Evolutionary conservation across 2,888 invertebrate genomes (phyloP), one percentile per base, ranked within the genome.

Genomic region (Gortyna flavago): DNA sequence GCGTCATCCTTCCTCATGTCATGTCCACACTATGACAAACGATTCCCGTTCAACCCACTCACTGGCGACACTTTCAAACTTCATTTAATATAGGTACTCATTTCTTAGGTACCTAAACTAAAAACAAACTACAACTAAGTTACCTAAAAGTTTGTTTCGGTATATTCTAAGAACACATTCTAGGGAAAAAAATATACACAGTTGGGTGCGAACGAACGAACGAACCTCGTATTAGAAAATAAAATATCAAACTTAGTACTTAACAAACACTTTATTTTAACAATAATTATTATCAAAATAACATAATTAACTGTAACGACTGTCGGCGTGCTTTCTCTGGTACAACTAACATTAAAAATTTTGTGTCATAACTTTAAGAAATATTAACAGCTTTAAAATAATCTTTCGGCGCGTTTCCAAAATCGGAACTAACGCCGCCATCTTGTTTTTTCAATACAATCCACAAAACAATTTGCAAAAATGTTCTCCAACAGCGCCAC

Each of bases 221-320:
- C n/a, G n/a, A n/a, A n/a, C n/a, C n/a, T n/a, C n/a, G n/a, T n/a
- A n/a, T n/a, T n/a, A n/a, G n/a, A 25, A 68, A 91, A 90, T 92
- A 87, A 93, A 93, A 94, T 88, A 70, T 61, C 78, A 57, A 13
- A 59, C 57, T 88, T 92, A 92, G 92, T 95, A 95, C 95, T 95
- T 95, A 95, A 95, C 95, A 95, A 95, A 95, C 95, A 95, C 95
- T 95, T 95, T 95, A 95, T 93, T 95, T 89, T 90, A 95, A 95
- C 94, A 95, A 95, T 95, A 92, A 95, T 94, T 90, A 92, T 93
- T 95, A 95, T 95, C 93, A 95, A 95, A 95, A 95, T 93, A 95
- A 95, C 91, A 94, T 90, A 94, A 92, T 90, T 89, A 91, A 89
- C 89, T 91, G 90, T 91, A 92, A 93, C 90, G 79, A 87, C 85